Evolutionary conservation across 2,797 vertebrate genomes (phyloP).

Genomic region (Lophotriccus pileatus): DNA sequence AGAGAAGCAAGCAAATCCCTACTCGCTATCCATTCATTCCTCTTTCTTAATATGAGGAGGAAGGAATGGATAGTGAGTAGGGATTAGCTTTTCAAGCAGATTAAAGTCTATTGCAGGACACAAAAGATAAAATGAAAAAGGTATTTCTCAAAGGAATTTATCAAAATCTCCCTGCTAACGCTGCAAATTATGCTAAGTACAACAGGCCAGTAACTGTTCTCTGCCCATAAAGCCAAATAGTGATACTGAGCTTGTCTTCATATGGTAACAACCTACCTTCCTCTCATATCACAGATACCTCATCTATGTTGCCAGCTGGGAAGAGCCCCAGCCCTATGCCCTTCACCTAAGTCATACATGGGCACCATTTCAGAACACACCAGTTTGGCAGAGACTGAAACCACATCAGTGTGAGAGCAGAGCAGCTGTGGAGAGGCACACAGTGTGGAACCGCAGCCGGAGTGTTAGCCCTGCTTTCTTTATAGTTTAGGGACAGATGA

Average conservation of each 20-base stretch:
- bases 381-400: background rate
- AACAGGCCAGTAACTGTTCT: background rate
- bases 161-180: background rate
- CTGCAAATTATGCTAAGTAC: background rate
- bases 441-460: background rate
- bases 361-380: background rate
- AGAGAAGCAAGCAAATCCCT: background rate
- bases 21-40: too few relatives aligned
- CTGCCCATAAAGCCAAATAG: background rate
- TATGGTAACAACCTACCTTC: too few relatives aligned
- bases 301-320: background rate
- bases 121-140: background rate
- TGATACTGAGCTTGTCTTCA: background rate
- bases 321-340: too few relatives aligned
- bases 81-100: background rate
- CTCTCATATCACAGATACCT: background rate
- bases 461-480: background rate
- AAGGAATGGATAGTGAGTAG: background rate
- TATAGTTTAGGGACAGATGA: background rate
- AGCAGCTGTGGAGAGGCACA: fast-evolving
- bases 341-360: background rate
- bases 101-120: background rate
- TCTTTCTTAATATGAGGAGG: background rate
- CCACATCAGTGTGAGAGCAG: background rate
- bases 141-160: background rate